A percentile compares a stretch with the other conserved stretches of the same genome.
phyloP scores from a whole-genome alignment of 37 sponge, comb jelly and placozoan genomes.

The Cliona cf. orientalis region DNA sequence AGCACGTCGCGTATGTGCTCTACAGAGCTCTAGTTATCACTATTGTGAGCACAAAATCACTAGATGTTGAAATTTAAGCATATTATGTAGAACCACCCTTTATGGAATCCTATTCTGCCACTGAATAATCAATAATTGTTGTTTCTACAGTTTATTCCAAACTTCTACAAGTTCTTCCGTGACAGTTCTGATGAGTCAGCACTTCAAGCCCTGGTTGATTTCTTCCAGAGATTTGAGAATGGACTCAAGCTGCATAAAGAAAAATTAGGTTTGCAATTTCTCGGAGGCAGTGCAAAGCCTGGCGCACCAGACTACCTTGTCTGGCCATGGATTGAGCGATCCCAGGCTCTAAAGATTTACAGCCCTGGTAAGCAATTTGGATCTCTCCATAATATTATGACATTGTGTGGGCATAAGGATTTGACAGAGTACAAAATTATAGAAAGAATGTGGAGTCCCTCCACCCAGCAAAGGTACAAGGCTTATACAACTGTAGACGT shows the following conservation, averaged over 20 bases:
- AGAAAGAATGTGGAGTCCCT: too few species aligned
- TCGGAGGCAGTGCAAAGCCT: slow-evolving; percentile 48
- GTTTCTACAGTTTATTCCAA: slow-evolving; percentile 53
- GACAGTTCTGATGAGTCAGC: slow-evolving; percentile 10
- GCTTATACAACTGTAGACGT: too few species aligned
- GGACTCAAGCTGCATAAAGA: slow-evolving; percentile 18
- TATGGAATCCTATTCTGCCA: background rate
- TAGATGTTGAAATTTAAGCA: too few species aligned
- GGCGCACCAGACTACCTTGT: slow-evolving; percentile 59
- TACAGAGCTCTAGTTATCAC: too few species aligned
- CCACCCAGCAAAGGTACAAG: too few species aligned
- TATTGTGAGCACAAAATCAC: too few species aligned
- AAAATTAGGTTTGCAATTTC: slow-evolving; percentile 13
- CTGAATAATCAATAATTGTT: background rate
- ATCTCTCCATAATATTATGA: background rate
- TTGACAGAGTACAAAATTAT: too few species aligned
- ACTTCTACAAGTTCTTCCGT: slow-evolving; percentile 59
- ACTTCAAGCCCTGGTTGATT: slow-evolving; percentile 5
- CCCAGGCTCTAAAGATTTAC: slow-evolving; percentile 4
- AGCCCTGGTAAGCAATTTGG: slow-evolving; percentile 25
- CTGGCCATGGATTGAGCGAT: slow-evolving; percentile 81
- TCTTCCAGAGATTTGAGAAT: slow-evolving; percentile 52
- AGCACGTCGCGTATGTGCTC: too few species aligned
- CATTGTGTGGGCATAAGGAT: background rate
- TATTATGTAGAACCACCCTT: background rate